Percentiles rank a stretch among this genome's conserved stretches.
Evolutionary conservation across 2,113 vertebrate genomes (phyloP).

Genomic region (Phyllostomus discolor): DNA sequence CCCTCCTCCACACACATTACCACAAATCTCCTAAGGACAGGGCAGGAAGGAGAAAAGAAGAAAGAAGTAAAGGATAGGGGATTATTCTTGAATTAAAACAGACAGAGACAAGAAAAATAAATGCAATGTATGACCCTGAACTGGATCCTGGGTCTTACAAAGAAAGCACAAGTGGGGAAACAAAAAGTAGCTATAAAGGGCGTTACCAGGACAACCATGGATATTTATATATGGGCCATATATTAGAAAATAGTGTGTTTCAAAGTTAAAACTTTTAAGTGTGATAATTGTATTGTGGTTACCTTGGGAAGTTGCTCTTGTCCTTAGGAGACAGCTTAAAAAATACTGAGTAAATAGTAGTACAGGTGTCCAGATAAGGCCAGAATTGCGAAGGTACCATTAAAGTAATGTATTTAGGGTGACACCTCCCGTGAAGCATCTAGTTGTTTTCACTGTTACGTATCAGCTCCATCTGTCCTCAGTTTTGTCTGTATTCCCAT

Average conservation of each 20-base stretch:
- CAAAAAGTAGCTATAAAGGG: not conserved
- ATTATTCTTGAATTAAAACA: not conserved
- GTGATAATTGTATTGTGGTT: not conserved
- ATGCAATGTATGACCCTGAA: too few relatives aligned
- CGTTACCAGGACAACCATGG: not conserved
- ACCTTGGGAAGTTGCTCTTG: not conserved
- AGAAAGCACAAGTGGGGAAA: not conserved
- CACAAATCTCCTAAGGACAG: not conserved
- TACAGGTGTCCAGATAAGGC: not conserved
- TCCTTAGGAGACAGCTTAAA: not conserved
- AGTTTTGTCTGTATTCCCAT: not conserved
- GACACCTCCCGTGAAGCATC: not conserved
- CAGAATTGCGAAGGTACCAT: not conserved
- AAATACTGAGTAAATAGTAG: not conserved
- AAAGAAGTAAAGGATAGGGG: not conserved
- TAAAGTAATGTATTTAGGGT: not conserved
- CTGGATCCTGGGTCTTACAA: not conserved
- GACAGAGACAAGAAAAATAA: not conserved
- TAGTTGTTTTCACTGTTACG: not conserved
- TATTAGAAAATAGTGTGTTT: not conserved
- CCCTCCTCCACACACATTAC: not conserved
- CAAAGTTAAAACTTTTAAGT: not conserved
- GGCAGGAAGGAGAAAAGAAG: not conserved
- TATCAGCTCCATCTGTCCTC: not conserved
- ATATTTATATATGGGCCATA: not conserved